Evolutionary conservation across 2,113 vertebrate genomes (phyloP).

Genomic region (Dicrurus megarhynchus): DNA sequence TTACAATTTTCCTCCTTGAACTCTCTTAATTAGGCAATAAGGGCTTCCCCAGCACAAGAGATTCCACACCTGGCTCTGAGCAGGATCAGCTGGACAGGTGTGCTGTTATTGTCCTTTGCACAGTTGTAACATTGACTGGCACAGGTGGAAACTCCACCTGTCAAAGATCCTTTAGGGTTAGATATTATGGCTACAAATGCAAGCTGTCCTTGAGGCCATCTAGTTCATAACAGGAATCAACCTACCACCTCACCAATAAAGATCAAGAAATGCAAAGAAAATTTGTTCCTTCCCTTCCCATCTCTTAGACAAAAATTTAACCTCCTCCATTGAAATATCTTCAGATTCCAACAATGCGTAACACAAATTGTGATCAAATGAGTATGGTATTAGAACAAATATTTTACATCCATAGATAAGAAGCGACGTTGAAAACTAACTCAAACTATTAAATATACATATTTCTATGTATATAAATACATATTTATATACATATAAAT

Average conservation of each 20-base stretch:
- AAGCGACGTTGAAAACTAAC: fast-evolving
- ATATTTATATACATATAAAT: too few species aligned
- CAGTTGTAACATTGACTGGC: not conserved
- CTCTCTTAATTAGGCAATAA: not conserved
- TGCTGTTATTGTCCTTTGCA: not conserved
- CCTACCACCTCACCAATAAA: not conserved
- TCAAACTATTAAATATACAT: not conserved
- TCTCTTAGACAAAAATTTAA: not conserved
- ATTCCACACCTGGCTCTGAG: not conserved
- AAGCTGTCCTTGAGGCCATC: not conserved
- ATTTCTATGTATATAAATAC: too few species aligned
- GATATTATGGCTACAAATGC: not conserved
- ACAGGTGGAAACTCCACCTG: not conserved
- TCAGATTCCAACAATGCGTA: not conserved
- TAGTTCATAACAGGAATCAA: not conserved
- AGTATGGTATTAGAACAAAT: fast-evolving
- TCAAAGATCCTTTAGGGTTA: not conserved
- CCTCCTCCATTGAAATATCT: not conserved
- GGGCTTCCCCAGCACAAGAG: not conserved
- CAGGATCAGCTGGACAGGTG: not conserved
- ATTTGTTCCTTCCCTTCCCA: not conserved
- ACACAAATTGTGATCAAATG: not conserved
- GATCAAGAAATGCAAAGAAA: not conserved
- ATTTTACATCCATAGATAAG: not conserved
- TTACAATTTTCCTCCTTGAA: not conserved